Percentiles rank a stretch among this genome's conserved stretches.
These are phyloP conservation scores for Lithophane semibrunnea DNA, from an alignment of 2,888 invertebrate genomes.

Conservation along the genomic window DNA sequence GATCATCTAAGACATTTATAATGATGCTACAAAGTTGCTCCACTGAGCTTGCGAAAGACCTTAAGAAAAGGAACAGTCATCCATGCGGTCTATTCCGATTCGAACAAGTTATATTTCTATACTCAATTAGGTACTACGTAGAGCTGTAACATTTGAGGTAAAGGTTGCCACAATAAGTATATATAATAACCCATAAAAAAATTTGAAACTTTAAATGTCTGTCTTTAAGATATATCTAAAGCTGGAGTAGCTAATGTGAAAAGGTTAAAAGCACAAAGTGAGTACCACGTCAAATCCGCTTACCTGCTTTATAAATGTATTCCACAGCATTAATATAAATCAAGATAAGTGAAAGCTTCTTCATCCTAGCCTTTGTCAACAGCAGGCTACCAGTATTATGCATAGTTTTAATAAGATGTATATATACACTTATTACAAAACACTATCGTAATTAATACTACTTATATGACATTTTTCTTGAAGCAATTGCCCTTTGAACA, in stretches of 20 bases:
- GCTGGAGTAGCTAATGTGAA: constrained; percentile 24
- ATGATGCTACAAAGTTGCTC: constrained; percentile 53
- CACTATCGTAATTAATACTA: neutral
- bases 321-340: constrained; percentile 32
- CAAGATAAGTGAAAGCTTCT: constrained; percentile 41
- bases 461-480: neutral
- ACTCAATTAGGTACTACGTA: neutral
- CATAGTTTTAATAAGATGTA: neutral
- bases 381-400: neutral
- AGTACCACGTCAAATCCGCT: constrained; percentile 27
- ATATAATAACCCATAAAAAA: too few species aligned
- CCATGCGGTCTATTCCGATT: neutral
- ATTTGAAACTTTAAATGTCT: neutral
- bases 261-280: constrained; percentile 29
- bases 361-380: constrained; percentile 12
- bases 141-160: neutral
- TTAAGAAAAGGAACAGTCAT: constrained; percentile 28
- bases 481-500: neutral
- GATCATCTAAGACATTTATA: constrained; percentile 53
- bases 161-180: neutral
- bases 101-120: constrained; percentile 9
- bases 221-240: constrained; percentile 7
- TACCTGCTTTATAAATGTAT: constrained; percentile 29
- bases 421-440: neutral
- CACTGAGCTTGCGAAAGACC: constrained; percentile 55